Percentiles rank a stretch among this genome's conserved stretches.
phyloP scores from a whole-genome alignment of 2,797 vertebrate genomes.

The Novumbra hubbsi region DNA sequence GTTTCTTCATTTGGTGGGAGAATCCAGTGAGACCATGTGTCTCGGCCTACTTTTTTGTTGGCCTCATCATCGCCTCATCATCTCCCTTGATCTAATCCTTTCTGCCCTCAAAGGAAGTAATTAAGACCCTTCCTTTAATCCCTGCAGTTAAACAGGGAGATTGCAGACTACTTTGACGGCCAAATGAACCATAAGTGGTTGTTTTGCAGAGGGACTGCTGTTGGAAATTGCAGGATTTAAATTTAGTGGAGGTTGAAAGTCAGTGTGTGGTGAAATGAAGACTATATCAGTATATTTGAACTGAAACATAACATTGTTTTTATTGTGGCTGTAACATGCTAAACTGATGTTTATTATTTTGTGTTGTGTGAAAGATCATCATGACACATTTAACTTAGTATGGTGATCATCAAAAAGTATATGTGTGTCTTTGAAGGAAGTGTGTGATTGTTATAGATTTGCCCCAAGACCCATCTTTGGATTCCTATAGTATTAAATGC shows the following conservation, averaged over 20 bases:
- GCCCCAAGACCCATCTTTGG: not conserved
- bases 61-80: constrained; percentile 34
- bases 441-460: not conserved
- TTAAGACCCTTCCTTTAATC: constrained; percentile 43
- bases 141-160: constrained; percentile 36
- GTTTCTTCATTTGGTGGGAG: constrained; percentile 6
- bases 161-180: constrained; percentile 33
- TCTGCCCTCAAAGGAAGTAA: constrained; percentile 47
- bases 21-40: constrained; percentile 27
- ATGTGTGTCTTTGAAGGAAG: not conserved
- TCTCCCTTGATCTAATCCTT: constrained; percentile 41
- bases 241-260: not conserved
- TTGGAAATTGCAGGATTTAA: constrained; percentile 25
- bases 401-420: not conserved
- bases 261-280: not conserved
- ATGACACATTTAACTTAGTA: not conserved
- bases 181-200: constrained; percentile 50
- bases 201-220: constrained; percentile 34
- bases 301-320: not conserved
- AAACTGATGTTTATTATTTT: not conserved
- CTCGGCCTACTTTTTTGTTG: constrained; percentile 29
- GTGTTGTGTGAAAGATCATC: not conserved
- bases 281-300: not conserved
- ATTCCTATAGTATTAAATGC: too few species aligned
- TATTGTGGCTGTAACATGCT: not conserved